Percentiles rank a stretch among this genome's conserved stretches.
Conservation (phyloP, 1,140 invertebrate species). For the Tetranychus urticae region DNA sequence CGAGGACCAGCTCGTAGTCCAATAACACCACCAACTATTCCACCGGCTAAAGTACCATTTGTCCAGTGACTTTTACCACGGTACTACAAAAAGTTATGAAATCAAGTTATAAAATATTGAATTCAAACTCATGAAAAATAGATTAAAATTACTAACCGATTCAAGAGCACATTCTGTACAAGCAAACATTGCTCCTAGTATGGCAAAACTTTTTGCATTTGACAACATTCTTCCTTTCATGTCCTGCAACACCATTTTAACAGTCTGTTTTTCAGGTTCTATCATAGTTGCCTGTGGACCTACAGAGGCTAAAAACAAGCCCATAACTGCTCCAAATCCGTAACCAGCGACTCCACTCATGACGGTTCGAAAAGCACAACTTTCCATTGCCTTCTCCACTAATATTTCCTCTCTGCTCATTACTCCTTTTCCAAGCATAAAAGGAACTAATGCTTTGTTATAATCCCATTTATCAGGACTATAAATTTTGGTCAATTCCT, state of each 20-base stretch:
- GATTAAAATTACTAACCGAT: conserved; percentile 31
- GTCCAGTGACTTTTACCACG: conserved; percentile 84
- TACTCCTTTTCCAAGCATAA: neutral
- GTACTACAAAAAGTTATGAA: conserved; percentile 30
- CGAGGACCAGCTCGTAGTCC: conserved; percentile 83
- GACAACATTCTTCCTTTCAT: conserved; percentile 70
- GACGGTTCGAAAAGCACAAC: conserved; percentile 66
- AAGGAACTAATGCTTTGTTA: neutral
- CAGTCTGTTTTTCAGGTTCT: conserved; percentile 53
- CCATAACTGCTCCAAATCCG: conserved; percentile 72
- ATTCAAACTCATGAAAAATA: neutral
- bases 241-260: conserved; percentile 56
- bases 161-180: conserved; percentile 78
- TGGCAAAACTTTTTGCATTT: conserved; percentile 93
- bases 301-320: conserved; percentile 80
- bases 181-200: conserved; percentile 76
- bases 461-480: neutral
- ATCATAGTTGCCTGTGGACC: conserved; percentile 51
- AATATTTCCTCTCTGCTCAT: conserved; percentile 47
- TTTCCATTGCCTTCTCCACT: conserved; percentile 64
- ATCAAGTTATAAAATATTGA: neutral
- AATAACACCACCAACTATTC: conserved; percentile 43
- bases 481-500: neutral
- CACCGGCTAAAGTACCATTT: conserved; percentile 4
- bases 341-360: conserved; percentile 76